Base-by-base conservation (phyloP, 2,888 invertebrate species). In the Microchrysa polita region DNA sequence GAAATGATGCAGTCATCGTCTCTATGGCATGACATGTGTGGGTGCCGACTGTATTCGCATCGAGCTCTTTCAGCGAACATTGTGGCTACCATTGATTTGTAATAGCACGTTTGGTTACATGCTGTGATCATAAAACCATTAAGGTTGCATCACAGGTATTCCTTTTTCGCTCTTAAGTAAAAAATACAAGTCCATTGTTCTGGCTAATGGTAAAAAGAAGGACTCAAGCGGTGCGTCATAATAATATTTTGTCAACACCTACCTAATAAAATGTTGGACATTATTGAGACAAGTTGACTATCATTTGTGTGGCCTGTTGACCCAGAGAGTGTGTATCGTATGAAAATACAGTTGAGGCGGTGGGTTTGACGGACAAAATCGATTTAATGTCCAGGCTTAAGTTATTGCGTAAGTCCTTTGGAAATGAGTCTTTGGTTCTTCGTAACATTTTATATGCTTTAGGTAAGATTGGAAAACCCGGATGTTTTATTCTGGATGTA, bases 181-280 rank as follows among this genome's bases (percentile, higher is more conserved):
- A 69, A 69, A 69, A 69, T 27, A 16, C 18, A 55, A 2, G 27
- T 7, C 55, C 18, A 55, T 69, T 69, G 69, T 69, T 69, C 40
- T 27, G 55, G 20, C 42, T 69, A 69, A 69, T 69, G 55, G 55
- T 34, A 22, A 55, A 69, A 69, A 55, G 14, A 34, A 18, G 55
- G 40, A 16, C 69, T 23, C 34, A 67, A 67, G 20, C 22, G 2
- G 53, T n/a, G 18, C 12, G 20, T n/a, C 40, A 40, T 57, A 69
- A 69, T 69, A 57, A 69, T 69, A 69, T 69, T 69, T 69, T 69
- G 69, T 69, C 69, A 69, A 69, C 69, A 55, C 69, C 69, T 57
- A 69, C 42, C 42, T 69, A 69, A 69, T 55, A 57, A 57, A 69
- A n/a, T 55, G 40, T 34, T 55, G 18, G 40, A 57, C 34, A 55